Conservation (phyloP, 2,888 invertebrate genomes). For the Scaptomyza polygonia region DNA sequence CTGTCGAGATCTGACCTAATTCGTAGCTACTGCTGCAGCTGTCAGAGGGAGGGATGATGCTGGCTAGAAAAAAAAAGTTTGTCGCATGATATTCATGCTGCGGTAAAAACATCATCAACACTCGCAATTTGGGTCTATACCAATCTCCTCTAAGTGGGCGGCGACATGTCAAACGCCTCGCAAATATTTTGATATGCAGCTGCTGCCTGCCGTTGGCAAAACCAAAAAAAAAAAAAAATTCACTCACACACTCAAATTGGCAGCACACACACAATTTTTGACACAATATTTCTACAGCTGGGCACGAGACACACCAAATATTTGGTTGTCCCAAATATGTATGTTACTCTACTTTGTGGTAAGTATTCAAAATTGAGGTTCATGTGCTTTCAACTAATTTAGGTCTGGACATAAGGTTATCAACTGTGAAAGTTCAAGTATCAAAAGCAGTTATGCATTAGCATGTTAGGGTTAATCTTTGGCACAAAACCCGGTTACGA, state of each 20-base stretch:
- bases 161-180: constrained; percentile 55
- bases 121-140: constrained; percentile 39
- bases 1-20: constrained; percentile 51
- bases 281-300: constrained; percentile 74
- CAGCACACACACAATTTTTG: constrained; percentile 59
- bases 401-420: not conserved
- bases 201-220: constrained; percentile 33
- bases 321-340: constrained; percentile 55
- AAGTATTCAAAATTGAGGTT: no score
- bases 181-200: constrained; percentile 75
- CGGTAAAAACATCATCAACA: constrained; percentile 63
- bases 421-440: constrained; percentile 13
- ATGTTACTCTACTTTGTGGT: no score
- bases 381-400: constrained; percentile 38
- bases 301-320: constrained; percentile 47
- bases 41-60: not conserved
- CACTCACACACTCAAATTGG: constrained; percentile 68
- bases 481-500: constrained; percentile 53
- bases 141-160: constrained; percentile 56
- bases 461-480: constrained; percentile 47
- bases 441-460: constrained; percentile 15
- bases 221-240: no score
- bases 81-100: constrained; percentile 57
- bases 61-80: constrained; percentile 50
- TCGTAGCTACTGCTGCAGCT: constrained; percentile 25